Conservation (phyloP, 2,888 invertebrate genomes). For the Acrobasis repandana region DNA sequence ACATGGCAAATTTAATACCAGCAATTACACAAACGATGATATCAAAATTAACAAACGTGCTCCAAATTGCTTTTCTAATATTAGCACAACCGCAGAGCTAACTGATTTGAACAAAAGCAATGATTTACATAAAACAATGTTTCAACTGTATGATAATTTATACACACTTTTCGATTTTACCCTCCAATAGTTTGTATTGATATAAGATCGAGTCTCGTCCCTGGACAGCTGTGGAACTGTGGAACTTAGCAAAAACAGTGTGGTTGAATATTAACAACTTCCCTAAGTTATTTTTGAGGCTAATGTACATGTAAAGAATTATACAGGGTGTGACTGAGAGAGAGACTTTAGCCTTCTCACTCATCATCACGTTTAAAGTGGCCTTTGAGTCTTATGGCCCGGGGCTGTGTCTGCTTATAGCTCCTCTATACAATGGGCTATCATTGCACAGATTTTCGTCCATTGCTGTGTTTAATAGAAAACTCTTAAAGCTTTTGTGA, state of each 20-base stretch:
- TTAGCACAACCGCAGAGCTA: slow-evolving; percentile 6
- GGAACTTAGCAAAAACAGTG: slow-evolving; percentile 6
- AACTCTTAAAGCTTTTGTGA: no score
- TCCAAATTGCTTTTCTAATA: slow-evolving; percentile 15
- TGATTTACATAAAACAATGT: slow-evolving; percentile 27
- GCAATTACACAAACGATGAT: not conserved
- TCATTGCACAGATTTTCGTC: no score
- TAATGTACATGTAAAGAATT: no score
- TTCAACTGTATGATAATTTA: slow-evolving; percentile 28
- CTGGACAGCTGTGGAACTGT: slow-evolving; percentile 14
- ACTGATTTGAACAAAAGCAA: slow-evolving; percentile 16
- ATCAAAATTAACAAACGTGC: slow-evolving; percentile 15
- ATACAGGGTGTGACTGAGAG: no score
- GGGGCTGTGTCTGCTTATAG: no score
- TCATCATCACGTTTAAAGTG: no score
- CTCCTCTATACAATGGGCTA: no score
- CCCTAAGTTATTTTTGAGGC: not conserved
- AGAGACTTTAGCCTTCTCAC: no score
- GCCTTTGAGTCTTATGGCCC: no score
- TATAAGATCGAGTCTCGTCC: slow-evolving; percentile 25
- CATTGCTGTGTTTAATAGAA: no score
- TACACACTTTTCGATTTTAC: slow-evolving; percentile 24
- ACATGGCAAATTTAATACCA: slow-evolving; percentile 10
- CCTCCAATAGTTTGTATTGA: slow-evolving; percentile 22
- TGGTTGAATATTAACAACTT: not conserved